Evolutionary conservation across 2,113 vertebrate genomes (phyloP).

Genomic region (Zosterops hypoxanthus): DNA sequence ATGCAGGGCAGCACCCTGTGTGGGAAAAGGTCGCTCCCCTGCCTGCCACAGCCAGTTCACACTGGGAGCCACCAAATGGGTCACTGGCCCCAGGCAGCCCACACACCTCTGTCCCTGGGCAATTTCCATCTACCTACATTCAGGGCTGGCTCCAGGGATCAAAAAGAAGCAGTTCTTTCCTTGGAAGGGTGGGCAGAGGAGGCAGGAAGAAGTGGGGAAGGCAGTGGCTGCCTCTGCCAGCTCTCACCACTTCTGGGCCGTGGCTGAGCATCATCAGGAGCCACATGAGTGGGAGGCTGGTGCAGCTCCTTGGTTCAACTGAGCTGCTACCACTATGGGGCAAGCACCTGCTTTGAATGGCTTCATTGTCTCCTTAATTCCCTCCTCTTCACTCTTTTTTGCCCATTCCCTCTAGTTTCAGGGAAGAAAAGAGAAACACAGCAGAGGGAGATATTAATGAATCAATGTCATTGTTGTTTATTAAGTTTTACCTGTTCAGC

Average conservation of each 20-base stretch:
- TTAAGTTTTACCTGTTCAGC: not conserved
- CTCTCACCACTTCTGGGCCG: not conserved
- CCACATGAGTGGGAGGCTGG: not conserved
- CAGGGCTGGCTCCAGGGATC: not conserved
- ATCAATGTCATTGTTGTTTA: not conserved
- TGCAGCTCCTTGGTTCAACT: not conserved
- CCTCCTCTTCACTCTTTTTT: not conserved
- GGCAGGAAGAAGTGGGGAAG: not conserved
- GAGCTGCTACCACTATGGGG: not conserved
- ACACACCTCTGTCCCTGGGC: accelerated
- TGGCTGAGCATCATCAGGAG: not conserved
- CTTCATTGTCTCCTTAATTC: not conserved
- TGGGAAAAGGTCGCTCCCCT: not conserved
- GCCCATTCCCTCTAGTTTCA: not conserved
- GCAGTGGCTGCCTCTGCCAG: not conserved
- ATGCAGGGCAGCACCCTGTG: constrained; percentile 1
- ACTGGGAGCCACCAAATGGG: accelerated
- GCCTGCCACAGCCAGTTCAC: not conserved
- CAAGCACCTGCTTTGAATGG: not conserved
- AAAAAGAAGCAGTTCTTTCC: not conserved
- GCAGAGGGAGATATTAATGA: not conserved
- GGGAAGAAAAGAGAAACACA: not conserved
- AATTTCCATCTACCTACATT: not conserved
- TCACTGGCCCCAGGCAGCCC: not conserved
- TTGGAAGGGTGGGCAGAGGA: not conserved